Evolutionary conservation across 2,888 invertebrate genomes (phyloP).

Genomic region (Chymomyza fuscimana): DNA sequence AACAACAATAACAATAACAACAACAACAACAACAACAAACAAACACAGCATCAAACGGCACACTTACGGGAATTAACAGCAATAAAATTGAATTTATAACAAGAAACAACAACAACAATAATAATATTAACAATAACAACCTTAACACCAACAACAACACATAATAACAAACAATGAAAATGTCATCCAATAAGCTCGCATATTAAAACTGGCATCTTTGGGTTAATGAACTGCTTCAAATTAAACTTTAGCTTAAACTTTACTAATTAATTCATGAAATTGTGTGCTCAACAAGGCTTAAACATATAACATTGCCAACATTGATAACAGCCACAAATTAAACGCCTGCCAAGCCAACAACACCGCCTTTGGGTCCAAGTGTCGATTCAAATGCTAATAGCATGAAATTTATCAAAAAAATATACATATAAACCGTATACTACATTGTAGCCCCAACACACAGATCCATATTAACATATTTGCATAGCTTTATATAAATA

Average conservation of each 20-base stretch:
- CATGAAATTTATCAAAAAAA: conserved; percentile 52
- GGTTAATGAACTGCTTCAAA: conserved; percentile 62
- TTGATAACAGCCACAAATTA: conserved; percentile 66
- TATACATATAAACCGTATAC: neutral
- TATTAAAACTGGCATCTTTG: conserved; percentile 14
- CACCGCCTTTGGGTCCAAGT: conserved; percentile 34
- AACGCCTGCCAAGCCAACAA: conserved; percentile 26
- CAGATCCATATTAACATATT: conserved; percentile 30
- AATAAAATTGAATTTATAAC: conserved; percentile 56
- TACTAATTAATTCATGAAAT: conserved; percentile 64
- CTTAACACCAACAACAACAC: neutral
- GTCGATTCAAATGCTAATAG: conserved; percentile 67
- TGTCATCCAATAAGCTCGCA: neutral
- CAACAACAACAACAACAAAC: conserved; percentile 40
- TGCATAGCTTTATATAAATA: conserved; percentile 39
- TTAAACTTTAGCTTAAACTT: conserved; percentile 1
- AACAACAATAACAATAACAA: conserved; percentile 36
- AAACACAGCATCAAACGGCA: conserved; percentile 38
- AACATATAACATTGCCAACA: conserved; percentile 57
- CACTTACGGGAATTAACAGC: conserved; percentile 33
- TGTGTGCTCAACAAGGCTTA: conserved; percentile 44
- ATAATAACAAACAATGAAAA: neutral
- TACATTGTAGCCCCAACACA: neutral
- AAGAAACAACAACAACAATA: conserved; percentile 26
- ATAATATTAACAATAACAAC: conserved; percentile 12